Evolutionary conservation across 2,797 vertebrate species (phyloP).

Genomic region (Amphiprion clarkii): DNA sequence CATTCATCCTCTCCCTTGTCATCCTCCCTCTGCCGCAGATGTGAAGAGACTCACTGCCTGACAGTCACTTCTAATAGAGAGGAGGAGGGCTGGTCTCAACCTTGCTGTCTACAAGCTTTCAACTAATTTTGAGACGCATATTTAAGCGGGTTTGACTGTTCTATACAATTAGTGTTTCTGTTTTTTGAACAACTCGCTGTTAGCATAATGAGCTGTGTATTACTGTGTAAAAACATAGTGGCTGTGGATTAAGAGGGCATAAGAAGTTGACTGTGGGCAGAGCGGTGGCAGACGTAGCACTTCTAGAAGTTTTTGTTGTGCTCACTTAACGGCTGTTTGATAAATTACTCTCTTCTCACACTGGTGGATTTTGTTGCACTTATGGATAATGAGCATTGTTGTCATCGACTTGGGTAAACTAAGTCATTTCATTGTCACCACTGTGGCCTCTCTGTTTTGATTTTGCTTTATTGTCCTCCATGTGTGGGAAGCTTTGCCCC

Average conservation of each 20-base stretch:
- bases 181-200: not conserved
- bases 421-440: not conserved
- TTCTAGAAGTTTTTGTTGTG: not conserved
- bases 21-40: constrained; percentile 7
- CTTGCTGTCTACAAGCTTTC: not conserved
- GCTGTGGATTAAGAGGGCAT: not conserved
- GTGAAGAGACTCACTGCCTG: not conserved
- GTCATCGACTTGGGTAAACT: not conserved
- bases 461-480: no score
- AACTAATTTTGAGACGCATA: not conserved
- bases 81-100: not conserved
- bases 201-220: not conserved
- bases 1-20: constrained; percentile 4
- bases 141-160: not conserved
- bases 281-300: constrained; percentile 3
- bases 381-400: not conserved
- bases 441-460: not conserved
- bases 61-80: not conserved
- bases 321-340: not conserved
- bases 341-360: not conserved
- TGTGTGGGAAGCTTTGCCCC: not conserved
- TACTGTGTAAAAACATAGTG: not conserved
- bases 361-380: not conserved
- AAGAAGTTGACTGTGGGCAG: constrained; percentile 2
- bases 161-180: not conserved